Conservation (phyloP, 2,888 invertebrate species). For the Dermolepida albohirtum region DNA sequence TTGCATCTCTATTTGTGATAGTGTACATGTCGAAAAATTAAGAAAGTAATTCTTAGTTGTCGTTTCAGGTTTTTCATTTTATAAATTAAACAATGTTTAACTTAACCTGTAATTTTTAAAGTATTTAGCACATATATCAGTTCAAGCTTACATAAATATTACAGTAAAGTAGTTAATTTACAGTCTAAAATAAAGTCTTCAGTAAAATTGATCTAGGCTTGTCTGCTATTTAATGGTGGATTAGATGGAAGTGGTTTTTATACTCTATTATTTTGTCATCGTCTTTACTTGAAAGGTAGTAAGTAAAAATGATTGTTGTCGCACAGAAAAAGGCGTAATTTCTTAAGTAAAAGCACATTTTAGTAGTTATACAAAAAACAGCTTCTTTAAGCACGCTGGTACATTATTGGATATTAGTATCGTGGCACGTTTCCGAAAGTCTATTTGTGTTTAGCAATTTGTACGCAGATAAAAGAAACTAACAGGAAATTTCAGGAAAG, state of each 20-base stretch:
- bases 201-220: too few relatives aligned
- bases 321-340: neutral
- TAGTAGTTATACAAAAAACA: neutral
- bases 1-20: too few relatives aligned
- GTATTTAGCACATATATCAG: too few relatives aligned
- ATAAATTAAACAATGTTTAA: too few relatives aligned
- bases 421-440: slow-evolving; percentile 19
- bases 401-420: slow-evolving; percentile 1
- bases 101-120: too few relatives aligned
- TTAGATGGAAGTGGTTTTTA: slow-evolving; percentile 6
- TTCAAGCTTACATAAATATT: too few relatives aligned
- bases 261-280: neutral
- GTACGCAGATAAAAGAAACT: neutral
- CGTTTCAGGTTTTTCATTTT: too few relatives aligned
- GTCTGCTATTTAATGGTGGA: neutral
- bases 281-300: neutral
- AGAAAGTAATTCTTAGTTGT: too few relatives aligned
- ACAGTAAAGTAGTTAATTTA: too few relatives aligned
- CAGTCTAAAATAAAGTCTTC: too few relatives aligned
- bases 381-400: slow-evolving; percentile 5
- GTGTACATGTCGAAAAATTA: too few relatives aligned
- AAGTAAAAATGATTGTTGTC: neutral
- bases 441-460: slow-evolving; percentile 8
- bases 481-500: slow-evolving; percentile 76
- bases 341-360: neutral